Conservation (phyloP, 1,140 invertebrate genomes). For the Leptopilina boulardi region DNA sequence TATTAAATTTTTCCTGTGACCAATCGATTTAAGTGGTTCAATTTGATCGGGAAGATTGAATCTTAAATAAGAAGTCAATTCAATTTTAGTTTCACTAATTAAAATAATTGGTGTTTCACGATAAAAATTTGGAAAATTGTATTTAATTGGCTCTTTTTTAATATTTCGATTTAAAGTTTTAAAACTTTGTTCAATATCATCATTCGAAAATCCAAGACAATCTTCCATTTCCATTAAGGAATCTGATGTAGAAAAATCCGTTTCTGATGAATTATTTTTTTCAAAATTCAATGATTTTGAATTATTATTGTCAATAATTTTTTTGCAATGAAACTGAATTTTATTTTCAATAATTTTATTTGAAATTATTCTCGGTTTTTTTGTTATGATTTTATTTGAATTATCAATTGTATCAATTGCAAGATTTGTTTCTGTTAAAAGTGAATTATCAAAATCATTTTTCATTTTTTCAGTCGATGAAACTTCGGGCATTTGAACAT, state of each 20-base stretch:
- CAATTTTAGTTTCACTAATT: too few relatives aligned
- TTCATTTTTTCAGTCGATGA: background rate
- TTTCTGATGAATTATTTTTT: background rate
- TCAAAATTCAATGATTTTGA: too few relatives aligned
- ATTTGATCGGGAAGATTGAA: conserved; percentile 9
- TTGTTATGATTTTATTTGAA: background rate
- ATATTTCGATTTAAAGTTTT: background rate
- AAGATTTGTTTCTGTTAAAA: background rate
- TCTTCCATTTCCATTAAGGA: background rate
- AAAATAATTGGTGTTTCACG: background rate
- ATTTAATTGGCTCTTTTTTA: background rate
- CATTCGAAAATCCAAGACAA: background rate
- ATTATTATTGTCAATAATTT: background rate
- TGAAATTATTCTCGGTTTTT: background rate
- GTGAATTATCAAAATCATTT: background rate
- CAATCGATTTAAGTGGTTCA: background rate
- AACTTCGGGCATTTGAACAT: conserved; percentile 2
- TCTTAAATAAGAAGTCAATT: background rate
- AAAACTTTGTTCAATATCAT: background rate
- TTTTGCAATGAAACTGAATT: background rate
- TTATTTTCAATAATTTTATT: background rate
- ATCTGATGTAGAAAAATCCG: background rate
- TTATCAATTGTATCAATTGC: background rate
- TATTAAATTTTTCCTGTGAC: background rate
- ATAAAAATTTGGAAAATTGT: background rate